Conservation (phyloP, 2,797 vertebrate species). For the Thalassophryne amazonica region DNA sequence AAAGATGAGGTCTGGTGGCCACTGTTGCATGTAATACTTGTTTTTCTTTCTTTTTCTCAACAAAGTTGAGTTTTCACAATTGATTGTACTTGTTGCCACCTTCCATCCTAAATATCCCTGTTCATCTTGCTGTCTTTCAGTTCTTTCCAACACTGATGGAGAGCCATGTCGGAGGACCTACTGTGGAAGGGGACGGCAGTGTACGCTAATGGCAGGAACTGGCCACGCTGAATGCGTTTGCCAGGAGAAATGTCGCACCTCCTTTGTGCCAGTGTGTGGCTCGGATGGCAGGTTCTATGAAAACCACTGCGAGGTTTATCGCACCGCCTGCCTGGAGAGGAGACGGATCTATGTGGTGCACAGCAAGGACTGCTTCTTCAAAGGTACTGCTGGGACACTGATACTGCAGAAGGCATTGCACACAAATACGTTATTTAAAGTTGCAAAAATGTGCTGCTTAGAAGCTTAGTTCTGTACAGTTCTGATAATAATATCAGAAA, state of each 20-base stretch:
- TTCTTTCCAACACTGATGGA: constrained; percentile 53
- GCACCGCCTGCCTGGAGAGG: constrained; percentile 85
- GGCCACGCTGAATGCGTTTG: constrained; percentile 84
- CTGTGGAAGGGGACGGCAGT: constrained; percentile 85
- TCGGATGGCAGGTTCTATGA: constrained; percentile 92
- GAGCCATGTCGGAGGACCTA: constrained; percentile 78
- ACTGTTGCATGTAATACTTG: no score
- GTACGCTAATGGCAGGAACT: constrained; percentile 76
- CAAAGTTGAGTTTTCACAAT: no score
- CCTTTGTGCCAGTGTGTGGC: constrained; percentile 90
- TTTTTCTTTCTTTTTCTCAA: no score
- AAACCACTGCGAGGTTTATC: constrained; percentile 93
- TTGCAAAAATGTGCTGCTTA: not conserved
- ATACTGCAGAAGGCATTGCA: not conserved
- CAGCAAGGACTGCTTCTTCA: constrained; percentile 96
- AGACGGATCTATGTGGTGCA: constrained; percentile 83
- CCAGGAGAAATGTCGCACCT: constrained; percentile 82
- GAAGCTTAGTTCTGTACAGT: no score
- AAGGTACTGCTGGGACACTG: constrained; percentile 75
- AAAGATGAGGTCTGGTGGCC: no score
- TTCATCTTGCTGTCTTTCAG: constrained; percentile 57
- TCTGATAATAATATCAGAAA: no score
- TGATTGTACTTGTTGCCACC: not conserved
- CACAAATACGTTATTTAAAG: not conserved
- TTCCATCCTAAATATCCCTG: not conserved